phyloP scores from a whole-genome alignment of 92 coral and sea anemone genomes.

The Micromussa lordhowensis region DNA sequence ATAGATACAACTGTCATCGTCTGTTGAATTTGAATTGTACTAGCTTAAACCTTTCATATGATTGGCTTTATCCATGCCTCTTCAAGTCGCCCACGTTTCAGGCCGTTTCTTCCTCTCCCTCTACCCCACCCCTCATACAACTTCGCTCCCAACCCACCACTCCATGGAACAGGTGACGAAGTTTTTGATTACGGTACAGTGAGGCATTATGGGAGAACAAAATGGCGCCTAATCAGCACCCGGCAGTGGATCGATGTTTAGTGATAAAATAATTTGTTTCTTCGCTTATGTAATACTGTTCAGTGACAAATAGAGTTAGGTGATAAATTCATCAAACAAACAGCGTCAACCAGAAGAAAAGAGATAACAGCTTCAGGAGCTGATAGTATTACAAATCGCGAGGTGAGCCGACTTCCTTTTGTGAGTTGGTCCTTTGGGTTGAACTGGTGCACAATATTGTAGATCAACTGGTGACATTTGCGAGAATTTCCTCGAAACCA shows the following conservation, averaged over 20 bases:
- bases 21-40: no score
- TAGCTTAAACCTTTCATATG: no score
- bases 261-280: constrained; percentile 6
- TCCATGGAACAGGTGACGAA: no score
- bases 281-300: background rate
- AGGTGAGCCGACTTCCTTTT: background rate
- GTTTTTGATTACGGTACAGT: background rate
- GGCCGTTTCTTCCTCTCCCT: no score
- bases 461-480: background rate
- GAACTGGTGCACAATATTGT: constrained; percentile 22
- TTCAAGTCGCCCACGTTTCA: no score
- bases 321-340: background rate
- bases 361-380: background rate
- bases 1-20: no score
- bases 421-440: constrained; percentile 2
- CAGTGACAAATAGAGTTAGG: background rate
- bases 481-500: background rate
- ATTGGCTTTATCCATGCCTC: no score
- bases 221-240: constrained; percentile 29
- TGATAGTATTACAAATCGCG: background rate
- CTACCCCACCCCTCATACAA: background rate
- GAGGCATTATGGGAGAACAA: constrained; percentile 20
- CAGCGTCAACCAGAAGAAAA: background rate
- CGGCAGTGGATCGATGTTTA: constrained; percentile 7
- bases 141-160: background rate